A percentile compares a stretch with the other conserved stretches of the same genome.
These are phyloP conservation scores for Festucalex cinctus DNA, from an alignment of 2,113 vertebrate species.

Conservation along the genomic window DNA sequence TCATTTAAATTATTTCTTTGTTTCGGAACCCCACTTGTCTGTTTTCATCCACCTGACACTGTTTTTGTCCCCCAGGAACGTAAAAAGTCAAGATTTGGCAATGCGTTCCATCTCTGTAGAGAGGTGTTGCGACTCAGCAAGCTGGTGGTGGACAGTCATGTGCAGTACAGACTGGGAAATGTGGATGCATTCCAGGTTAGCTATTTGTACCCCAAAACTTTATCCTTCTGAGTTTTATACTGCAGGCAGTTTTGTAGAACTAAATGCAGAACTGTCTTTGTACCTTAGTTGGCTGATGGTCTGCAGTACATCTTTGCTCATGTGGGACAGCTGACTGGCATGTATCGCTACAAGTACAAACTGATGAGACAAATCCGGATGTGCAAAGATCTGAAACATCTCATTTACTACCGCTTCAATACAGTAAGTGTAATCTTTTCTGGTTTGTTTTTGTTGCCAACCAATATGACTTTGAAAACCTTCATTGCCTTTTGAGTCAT, in stretches of 20 bases:
- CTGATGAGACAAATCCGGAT: conserved; percentile 98
- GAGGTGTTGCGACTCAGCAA: conserved; percentile 95
- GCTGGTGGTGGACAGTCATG: conserved; percentile 96
- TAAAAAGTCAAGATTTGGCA: conserved; percentile 97
- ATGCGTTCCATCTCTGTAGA: conserved; percentile 95
- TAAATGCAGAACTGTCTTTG: neutral
- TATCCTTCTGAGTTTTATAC: neutral
- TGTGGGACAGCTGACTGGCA: conserved; percentile 95
- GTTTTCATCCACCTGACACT: neutral
- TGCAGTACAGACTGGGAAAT: conserved; percentile 96
- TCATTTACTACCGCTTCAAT: conserved; percentile 98
- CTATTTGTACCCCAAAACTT: neutral
- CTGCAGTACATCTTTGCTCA: conserved; percentile 99
- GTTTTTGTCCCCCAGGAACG: conserved; percentile 76
- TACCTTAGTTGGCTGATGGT: conserved; percentile 86
- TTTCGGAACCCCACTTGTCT: neutral
- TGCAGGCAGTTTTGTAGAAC: neutral
- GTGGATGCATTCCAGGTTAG: conserved; percentile 96
- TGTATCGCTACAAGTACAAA: conserved; percentile 99
- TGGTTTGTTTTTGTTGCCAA: neutral
- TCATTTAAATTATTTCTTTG: neutral
- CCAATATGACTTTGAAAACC: neutral
- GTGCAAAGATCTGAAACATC: conserved; percentile 99
- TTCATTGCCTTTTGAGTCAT: neutral
- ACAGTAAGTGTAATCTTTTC: conserved; percentile 77